Percentiles rank a stretch among this genome's conserved stretches.
These are phyloP conservation scores for Phortica variegata DNA, from an alignment of 1,140 invertebrate genomes.

Conservation along the genomic window DNA sequence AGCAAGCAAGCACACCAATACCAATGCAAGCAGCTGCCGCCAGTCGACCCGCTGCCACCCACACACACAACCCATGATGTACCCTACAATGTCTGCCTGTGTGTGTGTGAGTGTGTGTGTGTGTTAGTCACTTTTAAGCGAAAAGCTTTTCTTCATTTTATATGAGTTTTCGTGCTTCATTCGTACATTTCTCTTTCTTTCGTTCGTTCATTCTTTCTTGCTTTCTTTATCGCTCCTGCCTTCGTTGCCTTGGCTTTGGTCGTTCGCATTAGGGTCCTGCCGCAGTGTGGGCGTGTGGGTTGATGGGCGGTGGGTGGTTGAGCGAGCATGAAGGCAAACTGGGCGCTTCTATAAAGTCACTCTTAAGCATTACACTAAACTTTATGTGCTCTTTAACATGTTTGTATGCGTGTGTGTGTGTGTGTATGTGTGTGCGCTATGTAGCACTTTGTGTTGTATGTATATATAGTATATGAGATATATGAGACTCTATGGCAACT, in stretches of 20 bases:
- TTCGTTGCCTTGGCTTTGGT: constrained; percentile 15
- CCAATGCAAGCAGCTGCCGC: constrained; percentile 49
- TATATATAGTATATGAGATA: too few species aligned
- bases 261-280: too few species aligned
- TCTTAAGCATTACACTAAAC: constrained; percentile 19
- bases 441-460: not conserved
- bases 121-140: constrained; percentile 1
- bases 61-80: constrained; percentile 11
- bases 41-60: constrained; percentile 14
- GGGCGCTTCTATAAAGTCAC: constrained; percentile 1
- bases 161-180: constrained; percentile 11
- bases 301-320: too few species aligned
- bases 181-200: constrained; percentile 7
- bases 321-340: too few species aligned
- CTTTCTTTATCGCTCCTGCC: constrained; percentile 17
- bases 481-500: not conserved
- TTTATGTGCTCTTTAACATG: constrained; percentile 10
- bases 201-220: constrained; percentile 2
- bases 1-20: too few species aligned
- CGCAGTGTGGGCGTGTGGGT: too few species aligned
- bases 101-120: constrained; percentile 19
- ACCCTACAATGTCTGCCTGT: constrained; percentile 17
- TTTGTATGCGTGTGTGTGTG: constrained; percentile 16
- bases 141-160: constrained; percentile 42
- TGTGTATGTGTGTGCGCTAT: constrained; percentile 9